Base-by-base conservation (phyloP, 2,888 invertebrate genomes). In the Prostheceraeus crozeri region DNA sequence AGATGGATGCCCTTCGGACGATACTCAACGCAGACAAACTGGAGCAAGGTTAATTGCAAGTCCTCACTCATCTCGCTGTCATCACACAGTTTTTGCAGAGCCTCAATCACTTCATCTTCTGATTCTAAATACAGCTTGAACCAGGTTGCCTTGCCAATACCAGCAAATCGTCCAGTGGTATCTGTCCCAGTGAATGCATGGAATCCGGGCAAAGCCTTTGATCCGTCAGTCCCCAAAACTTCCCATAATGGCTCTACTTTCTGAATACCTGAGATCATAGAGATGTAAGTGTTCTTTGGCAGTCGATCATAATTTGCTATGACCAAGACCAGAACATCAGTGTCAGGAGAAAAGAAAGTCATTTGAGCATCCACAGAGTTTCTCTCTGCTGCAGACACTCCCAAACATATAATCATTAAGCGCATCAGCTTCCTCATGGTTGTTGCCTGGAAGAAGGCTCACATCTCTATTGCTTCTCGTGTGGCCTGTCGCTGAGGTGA, bases 81-180 rank as follows among this genome's bases (percentile, higher is more conserved):
- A n/a, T n/a, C n/a, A 25, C 16, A 40, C 14, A 48, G 48, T 28
- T 25, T 48, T 6, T 48, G 48, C 48, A 48, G 16, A 11, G 6
- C 6, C 23, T 19, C 27, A 28, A 48, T 48, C 10, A 48, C 48
- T 25, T 16, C 48, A n/a, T 19, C 19, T 25, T 48, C 48, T 11
- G 10, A n/a, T 19, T 21, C 11, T 11, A 48, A 4, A 19, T 57
- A 28, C 27, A 58, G 46, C n/a, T n/a, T n/a, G n/a, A n/a, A n/a
- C 56, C 60, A 45, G 55, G 60, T 60, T 35, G 40, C 31, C 19
- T 58, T 60, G 56, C 46, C 60, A 45, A 60, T 57, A 25, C 55
- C 21, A 57, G 56, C 48, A 30, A 60, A 58, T 4, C 56, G 19
- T 23, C 56, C 27, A 28, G 56, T 57, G 56, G 35, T 60, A 46